Evolutionary conservation across 1,140 invertebrate genomes (phyloP).

Genomic region (Drosophila sproati): DNA sequence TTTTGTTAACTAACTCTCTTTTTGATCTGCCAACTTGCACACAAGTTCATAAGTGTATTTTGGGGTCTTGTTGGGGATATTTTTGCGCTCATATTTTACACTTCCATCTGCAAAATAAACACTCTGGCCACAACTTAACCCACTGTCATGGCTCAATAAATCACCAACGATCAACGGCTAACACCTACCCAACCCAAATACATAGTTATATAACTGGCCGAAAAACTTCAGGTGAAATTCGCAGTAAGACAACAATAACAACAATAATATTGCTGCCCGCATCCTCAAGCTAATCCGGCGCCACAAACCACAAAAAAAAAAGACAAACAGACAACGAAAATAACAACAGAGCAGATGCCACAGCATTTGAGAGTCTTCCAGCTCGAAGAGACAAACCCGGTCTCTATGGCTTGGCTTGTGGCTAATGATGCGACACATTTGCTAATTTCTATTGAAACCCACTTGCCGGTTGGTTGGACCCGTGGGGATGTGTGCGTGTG

Average conservation of each 20-base stretch:
- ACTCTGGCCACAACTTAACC: constrained; percentile 65
- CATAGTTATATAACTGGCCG: constrained; percentile 57
- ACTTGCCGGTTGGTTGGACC: constrained; percentile 52
- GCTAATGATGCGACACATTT: constrained; percentile 83
- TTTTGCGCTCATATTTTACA: constrained; percentile 43
- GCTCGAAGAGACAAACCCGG: neutral
- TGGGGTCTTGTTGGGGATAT: constrained; percentile 7
- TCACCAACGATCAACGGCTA: constrained; percentile 59
- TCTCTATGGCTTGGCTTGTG: constrained; percentile 54
- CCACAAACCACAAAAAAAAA: constrained; percentile 67
- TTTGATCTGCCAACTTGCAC: neutral
- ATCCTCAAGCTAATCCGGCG: constrained; percentile 82
- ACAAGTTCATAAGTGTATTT: constrained; percentile 1
- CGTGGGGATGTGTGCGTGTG: constrained; percentile 16
- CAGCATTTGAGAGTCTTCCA: constrained; percentile 77
- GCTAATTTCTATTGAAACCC: constrained; percentile 81
- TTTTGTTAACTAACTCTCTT: constrained; percentile 2
- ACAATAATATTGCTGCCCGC: constrained; percentile 50
- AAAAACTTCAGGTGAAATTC: constrained; percentile 63
- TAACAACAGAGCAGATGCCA: constrained; percentile 14
- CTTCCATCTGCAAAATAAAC: constrained; percentile 65
- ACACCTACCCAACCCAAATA: constrained; percentile 80
- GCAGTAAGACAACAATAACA: constrained; percentile 19
- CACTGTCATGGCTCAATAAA: constrained; percentile 80
- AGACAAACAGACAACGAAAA: constrained; percentile 30